phyloP scores from a whole-genome alignment of 2,113 vertebrate genomes.

The Pampusana beccarii region DNA sequence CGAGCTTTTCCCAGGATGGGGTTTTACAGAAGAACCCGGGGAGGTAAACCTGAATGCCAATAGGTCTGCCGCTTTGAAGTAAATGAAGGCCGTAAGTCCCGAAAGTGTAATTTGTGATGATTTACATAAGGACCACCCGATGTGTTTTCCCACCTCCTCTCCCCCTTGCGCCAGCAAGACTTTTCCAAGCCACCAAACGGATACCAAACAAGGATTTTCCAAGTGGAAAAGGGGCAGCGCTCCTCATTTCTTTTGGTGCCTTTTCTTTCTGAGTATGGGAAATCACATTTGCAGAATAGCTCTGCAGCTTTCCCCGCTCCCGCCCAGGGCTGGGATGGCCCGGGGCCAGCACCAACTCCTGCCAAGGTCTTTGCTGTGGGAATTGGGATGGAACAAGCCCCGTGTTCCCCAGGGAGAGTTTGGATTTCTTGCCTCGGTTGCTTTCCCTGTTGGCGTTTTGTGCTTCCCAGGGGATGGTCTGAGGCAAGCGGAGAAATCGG shows the following conservation, averaged over 20 bases:
- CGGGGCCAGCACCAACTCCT: background rate
- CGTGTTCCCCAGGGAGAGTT: background rate
- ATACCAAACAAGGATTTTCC: background rate
- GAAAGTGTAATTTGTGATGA: background rate
- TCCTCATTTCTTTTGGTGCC: background rate
- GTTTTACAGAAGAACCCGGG: background rate
- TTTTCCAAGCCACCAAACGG: background rate
- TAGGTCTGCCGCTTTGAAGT: background rate
- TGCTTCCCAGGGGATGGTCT: rapidly evolving
- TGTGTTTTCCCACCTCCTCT: background rate
- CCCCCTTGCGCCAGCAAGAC: background rate
- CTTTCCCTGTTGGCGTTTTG: background rate
- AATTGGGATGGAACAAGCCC: background rate
- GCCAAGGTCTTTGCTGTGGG: background rate
- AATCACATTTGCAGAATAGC: background rate
- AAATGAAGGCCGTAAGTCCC: background rate
- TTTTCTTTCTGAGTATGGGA: background rate
- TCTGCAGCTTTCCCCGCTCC: background rate
- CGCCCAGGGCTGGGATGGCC: background rate
- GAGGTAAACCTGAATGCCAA: background rate
- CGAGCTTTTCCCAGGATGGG: background rate
- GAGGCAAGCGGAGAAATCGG: rapidly evolving
- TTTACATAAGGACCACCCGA: background rate
- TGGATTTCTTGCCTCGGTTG: background rate
- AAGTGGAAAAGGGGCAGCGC: background rate